These are phyloP conservation scores for Catostylus mosaicus DNA, from an alignment of 30 jellyfish, hydroid and myxozoan species.

Conservation along the genomic window DNA sequence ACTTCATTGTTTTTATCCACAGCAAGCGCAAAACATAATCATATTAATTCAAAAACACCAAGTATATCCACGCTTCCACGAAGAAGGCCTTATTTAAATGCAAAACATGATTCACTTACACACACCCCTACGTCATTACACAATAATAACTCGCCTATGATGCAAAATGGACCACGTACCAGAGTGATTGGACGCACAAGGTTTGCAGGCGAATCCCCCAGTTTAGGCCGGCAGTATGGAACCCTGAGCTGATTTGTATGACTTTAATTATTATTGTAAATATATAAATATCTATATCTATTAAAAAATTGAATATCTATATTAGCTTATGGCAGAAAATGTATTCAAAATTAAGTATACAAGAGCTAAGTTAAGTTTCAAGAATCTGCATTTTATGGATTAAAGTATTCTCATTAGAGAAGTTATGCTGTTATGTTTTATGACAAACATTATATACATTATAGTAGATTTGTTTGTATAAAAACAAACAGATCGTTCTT, in stretches of 20 bases:
- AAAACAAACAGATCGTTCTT: no score
- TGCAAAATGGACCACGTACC: constrained; percentile 28
- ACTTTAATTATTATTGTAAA: not conserved
- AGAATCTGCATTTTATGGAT: not conserved
- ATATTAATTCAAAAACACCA: constrained; percentile 10
- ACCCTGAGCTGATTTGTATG: not conserved
- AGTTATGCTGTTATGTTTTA: no score
- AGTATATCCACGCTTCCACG: constrained; percentile 53
- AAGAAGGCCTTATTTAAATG: constrained; percentile 24
- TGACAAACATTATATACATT: no score
- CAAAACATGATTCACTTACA: constrained; percentile 43
- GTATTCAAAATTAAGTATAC: not conserved
- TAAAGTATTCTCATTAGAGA: not conserved
- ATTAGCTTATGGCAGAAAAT: not conserved
- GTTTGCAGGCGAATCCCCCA: constrained; percentile 17
- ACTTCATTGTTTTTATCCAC: constrained; percentile 20
- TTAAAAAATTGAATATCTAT: not conserved
- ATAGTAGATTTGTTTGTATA: no score
- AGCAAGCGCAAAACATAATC: constrained; percentile 18
- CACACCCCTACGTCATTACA: constrained; percentile 32
- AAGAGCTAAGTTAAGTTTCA: not conserved
- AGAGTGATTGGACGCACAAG: constrained; percentile 32
- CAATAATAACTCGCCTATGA: constrained; percentile 12
- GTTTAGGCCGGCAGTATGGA: constrained; percentile 8
- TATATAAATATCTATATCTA: not conserved